phyloP scores from a whole-genome alignment of 2,113 vertebrate genomes.

The Anguilla japonica region DNA sequence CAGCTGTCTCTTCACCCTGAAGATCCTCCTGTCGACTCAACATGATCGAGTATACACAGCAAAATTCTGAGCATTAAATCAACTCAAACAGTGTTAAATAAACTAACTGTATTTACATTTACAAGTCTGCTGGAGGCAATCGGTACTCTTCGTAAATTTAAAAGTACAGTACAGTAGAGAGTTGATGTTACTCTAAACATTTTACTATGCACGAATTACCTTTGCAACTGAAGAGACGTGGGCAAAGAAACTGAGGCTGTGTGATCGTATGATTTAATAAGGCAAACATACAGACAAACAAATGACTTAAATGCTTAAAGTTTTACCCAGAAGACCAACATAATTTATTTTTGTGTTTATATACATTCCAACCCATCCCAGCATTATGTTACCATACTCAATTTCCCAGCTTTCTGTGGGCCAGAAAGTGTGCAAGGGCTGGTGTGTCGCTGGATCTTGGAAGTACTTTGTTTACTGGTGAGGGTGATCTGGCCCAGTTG shows the following conservation, averaged over 20 bases:
- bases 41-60: not conserved
- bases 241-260: not conserved
- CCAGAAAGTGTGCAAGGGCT: not conserved
- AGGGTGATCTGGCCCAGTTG: not conserved
- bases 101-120: too few relatives aligned
- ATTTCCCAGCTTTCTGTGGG: not conserved
- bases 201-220: not conserved
- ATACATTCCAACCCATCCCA: not conserved
- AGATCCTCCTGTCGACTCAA: not conserved
- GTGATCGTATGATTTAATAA: not conserved
- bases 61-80: not conserved
- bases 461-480: not conserved
- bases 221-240: not conserved
- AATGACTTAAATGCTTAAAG: too few relatives aligned
- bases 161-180: too few relatives aligned
- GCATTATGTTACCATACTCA: not conserved
- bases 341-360: not conserved
- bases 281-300: not conserved
- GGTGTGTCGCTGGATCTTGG: not conserved
- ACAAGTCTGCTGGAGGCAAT: too few relatives aligned
- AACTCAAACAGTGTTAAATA: too few relatives aligned
- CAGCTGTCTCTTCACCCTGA: not conserved
- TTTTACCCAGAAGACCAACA: not conserved
- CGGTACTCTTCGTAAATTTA: too few relatives aligned
- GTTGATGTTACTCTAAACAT: not conserved